Evolutionary conservation across 1,140 invertebrate genomes (phyloP), one percentile per base, ranked within the genome.

Genomic region (Anastatus disparis): DNA sequence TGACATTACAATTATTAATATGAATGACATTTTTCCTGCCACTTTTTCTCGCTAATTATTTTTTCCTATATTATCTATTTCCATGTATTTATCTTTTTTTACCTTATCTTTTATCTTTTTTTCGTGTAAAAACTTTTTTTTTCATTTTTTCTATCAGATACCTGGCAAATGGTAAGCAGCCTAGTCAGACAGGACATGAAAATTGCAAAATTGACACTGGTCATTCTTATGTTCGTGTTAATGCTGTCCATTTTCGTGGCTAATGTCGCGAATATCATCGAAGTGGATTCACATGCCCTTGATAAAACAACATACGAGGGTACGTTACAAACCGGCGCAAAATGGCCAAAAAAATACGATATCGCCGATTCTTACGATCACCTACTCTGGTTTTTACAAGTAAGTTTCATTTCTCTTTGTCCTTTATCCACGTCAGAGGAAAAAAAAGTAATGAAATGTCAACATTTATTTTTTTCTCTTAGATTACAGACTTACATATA

Each of bases 401-500:
- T 93, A 85, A 85, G 84, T 74, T 1, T 15, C 10, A 10, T 10
- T 6, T 35, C 31, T 35, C n/a, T n/a, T n/a, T n/a, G n/a, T n/a
- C n/a, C n/a, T n/a, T n/a, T 55, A 29, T 27, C 13, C 24, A 15
- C 20, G 29, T 20, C 31, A 58, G 20, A 40, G 1, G 6, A 58
- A 40, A 31, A 17, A 3, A 31, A 31, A 31, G 17, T 58, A 70
- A 42, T 70, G 63, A 48, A 63, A 44, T 72, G 17, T 64, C 46
- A 15, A n/a, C 4, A 44, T 70, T 76, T 72, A 59, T 77, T 75
- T 78, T 71, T 67, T 77, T 69, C 68, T 84, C 89, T 70, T 79
- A 95, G 93, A 92, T 95, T 77, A 93, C 93, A 62, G 95, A 97
- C 84, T 89, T 97, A 62, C 95, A 97, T 82, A 90, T 97, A 64